Conservation (phyloP, 2,113 vertebrate genomes). For the Grallaria varia region DNA sequence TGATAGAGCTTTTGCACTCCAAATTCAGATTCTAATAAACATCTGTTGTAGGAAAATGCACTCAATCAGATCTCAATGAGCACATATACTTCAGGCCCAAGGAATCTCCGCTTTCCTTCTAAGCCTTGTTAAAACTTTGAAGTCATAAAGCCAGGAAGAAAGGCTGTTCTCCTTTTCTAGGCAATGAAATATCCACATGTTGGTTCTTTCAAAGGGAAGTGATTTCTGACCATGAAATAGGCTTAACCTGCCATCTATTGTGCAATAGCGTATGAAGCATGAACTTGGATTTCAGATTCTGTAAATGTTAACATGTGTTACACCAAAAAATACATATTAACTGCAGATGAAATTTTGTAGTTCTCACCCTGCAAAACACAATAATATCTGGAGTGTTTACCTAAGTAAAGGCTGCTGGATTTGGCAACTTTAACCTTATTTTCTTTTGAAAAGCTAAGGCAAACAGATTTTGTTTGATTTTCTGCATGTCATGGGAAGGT, state of each 20-base stretch:
- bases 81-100: not conserved
- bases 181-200: conserved; percentile 8
- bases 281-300: conserved; percentile 33
- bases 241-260: conserved; percentile 42
- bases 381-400: not conserved
- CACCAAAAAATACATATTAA: not conserved
- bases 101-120: not conserved
- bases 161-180: not conserved
- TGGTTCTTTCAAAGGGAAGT: conserved; percentile 43
- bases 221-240: conserved; percentile 6
- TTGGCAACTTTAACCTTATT: not conserved
- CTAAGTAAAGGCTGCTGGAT: not conserved
- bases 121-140: not conserved
- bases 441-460: not conserved
- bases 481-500: not conserved
- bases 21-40: not conserved
- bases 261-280: not conserved
- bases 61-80: not conserved
- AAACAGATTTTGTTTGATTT: not conserved
- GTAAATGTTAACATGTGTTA: not conserved
- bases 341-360: not conserved
- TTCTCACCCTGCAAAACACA: not conserved
- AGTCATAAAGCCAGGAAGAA: not conserved
- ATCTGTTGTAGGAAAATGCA: not conserved
- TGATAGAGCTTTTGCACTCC: not conserved